Evolutionary conservation across 2,888 invertebrate species (phyloP), one percentile per base, ranked within the genome.

Genomic region (Acanthoscelides obtectus): DNA sequence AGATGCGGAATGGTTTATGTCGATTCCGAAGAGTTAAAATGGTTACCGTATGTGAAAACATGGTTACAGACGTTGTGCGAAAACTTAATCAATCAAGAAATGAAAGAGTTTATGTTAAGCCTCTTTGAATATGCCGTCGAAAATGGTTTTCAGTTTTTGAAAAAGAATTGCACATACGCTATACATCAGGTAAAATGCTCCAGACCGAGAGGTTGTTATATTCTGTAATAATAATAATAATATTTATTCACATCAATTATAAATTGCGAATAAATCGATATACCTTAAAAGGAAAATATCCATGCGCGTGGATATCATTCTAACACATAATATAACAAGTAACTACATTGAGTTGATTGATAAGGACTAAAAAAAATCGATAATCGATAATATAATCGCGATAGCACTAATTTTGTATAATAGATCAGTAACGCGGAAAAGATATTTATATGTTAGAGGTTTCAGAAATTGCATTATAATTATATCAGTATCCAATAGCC

Each of bases 1-100:
- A 89, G 91, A 22, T 91, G 92, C 77, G 96, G 96, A 69, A 97
- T 97, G 96, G 96, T 97, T 0, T 97, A 95, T 83, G 90, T 96
- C 8, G 96, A 97, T 83, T 91, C 96, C 0, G 89, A 91, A 1
- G 95, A 96, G 80, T 86, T 96, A 68, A 92, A 92, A 69, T 96
- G 94, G 91, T 82, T 92, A 78, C 96, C 96, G 0, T 91, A 90
- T 77, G 92, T 95, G 0, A 89, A 90, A 75, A 92, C 94, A 0
- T 97, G 96, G 96, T 83, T 92, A 0, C 86, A 88, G 0, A 87
- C 86, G 19, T 82, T 91, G 1, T 82, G 87, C 0, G 88, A 88
- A 0, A 86, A 82, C 66, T 80, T 89, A 1, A 85, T 89, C 65
- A 86, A 84, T 20, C 87, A 87, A 17, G 90, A 91, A 69, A 88